Base-by-base conservation (phyloP, 2,113 vertebrate species). In the Poecilia latipinna region DNA sequence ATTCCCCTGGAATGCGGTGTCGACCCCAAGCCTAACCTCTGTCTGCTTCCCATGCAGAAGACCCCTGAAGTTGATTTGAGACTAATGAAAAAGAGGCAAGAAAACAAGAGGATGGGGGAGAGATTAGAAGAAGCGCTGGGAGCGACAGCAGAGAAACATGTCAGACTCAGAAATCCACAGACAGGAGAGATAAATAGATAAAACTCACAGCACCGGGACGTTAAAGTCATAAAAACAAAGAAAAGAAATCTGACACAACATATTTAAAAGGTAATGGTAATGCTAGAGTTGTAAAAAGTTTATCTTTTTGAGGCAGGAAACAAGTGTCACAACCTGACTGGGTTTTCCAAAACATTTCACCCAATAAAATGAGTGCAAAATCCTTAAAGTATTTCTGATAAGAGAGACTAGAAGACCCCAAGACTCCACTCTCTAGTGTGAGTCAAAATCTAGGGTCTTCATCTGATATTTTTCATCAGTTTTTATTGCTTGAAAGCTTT, bases 1-100 rank as follows among this genome's bases (percentile, higher is more conserved):
- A 92, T 90, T 91, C 87, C 86, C 84, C 67, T n/a, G 77, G 75
- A 86, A 91, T 91, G 89, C 75, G 82, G 80, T 82, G 79, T 88
- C 76, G 76, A 48, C 72, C 75, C 81, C 31, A 22, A 70, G 51
- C 69, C 68, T 79, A 67, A 82, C 51, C 64, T 62, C 67, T 71
- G 68, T 78, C 84, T 72, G 79, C 70, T 71, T 66, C 68, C 67
- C 74, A 77, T 83, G 81, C 37, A 42, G 70, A 72, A 84, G 75
- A 80, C 74, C 80, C 74, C 64, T 86, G 77, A 60, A 71, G 74
- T 84, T 81, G 77, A 86, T 90, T 66, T 79, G 71, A 74, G 83
- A 79, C 70, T 70, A 61, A 84, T 68, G 71, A 89, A 87, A 87
- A 64, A 69, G 66, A 62, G 48, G 61, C 71, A 62, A 44, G 61